These are phyloP conservation scores for Palythoa caribaeorum DNA, from an alignment of 92 coral and sea anemone species.

Conservation along the genomic window DNA sequence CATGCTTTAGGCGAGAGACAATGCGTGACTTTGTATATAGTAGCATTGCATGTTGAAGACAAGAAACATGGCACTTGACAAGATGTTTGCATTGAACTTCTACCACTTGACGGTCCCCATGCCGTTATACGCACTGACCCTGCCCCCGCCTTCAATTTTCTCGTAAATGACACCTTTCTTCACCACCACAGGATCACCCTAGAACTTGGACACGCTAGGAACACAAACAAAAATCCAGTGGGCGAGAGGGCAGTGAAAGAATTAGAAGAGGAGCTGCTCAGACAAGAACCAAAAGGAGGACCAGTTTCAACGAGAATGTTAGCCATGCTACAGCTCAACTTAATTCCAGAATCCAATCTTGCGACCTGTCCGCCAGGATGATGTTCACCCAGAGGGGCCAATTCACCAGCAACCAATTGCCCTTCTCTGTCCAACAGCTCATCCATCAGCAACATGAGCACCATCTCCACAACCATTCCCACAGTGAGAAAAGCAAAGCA, in stretches of 20 bases:
- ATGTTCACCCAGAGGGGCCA: constrained; percentile 57
- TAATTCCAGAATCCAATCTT: constrained; percentile 46
- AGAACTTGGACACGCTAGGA: constrained; percentile 31
- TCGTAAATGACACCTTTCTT: constrained; percentile 10
- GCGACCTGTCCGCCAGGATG: constrained; percentile 50
- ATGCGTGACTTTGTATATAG: constrained; percentile 38
- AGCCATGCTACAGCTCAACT: constrained; percentile 50
- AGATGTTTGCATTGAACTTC: constrained; percentile 22
- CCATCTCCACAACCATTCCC: constrained; percentile 38
- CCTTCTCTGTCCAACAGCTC: constrained; percentile 30
- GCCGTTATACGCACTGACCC: constrained; percentile 50
- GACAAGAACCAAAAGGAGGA: constrained; percentile 34
- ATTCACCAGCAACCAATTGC: constrained; percentile 52
- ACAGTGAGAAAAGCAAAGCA: constrained; percentile 41
- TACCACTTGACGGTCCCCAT: constrained; percentile 35
- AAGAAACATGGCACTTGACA: constrained; percentile 47
- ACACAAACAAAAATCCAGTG: constrained; percentile 45
- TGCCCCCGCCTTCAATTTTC: constrained; percentile 40
- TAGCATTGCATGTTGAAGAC: constrained; percentile 37
- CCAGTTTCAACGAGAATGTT: constrained; percentile 1
- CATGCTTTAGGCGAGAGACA: constrained; percentile 24
- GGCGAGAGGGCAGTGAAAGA: constrained; percentile 50
- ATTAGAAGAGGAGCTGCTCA: constrained; percentile 21
- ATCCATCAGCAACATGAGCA: not conserved
- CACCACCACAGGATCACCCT: constrained; percentile 37